Percentiles rank a stretch among this genome's conserved stretches.
phyloP scores from a whole-genome alignment of 2,888 invertebrate species.

The Rhorus exstirpatorius region DNA sequence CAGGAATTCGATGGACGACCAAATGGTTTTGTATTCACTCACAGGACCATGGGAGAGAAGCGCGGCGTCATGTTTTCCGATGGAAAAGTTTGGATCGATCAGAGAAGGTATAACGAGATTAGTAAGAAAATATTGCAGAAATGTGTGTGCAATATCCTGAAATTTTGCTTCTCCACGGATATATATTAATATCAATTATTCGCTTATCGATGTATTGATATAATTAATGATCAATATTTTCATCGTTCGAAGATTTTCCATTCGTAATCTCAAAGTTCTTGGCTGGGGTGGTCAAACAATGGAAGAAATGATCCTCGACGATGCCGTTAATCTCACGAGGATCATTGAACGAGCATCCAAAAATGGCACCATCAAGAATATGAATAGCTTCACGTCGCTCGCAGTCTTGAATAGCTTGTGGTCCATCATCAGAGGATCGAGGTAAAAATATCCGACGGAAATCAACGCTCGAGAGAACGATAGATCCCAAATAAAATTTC shows the following conservation, averaged over 20 bases:
- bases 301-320: conserved; percentile 89
- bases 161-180: no score
- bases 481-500: no score
- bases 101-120: conserved; percentile 85
- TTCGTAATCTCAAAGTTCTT: conserved; percentile 89
- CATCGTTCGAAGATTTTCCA: conserved; percentile 86
- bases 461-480: background rate
- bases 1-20: conserved; percentile 91
- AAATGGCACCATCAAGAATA: conserved; percentile 84
- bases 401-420: conserved; percentile 90
- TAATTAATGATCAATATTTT: conserved; percentile 25
- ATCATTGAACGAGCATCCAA: conserved; percentile 84
- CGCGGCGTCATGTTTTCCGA: conserved; percentile 91
- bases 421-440: conserved; percentile 90
- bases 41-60: conserved; percentile 89
- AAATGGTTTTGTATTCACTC: conserved; percentile 89
- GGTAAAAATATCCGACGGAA: conserved; percentile 77
- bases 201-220: no score
- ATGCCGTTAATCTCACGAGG: conserved; percentile 87
- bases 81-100: conserved; percentile 89
- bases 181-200: no score
- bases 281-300: conserved; percentile 89
- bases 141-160: no score
- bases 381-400: conserved; percentile 86
- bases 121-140: background rate